Evolutionary conservation across 2,888 invertebrate species (phyloP).

Genomic region (Xanthostigma xanthostigma): DNA sequence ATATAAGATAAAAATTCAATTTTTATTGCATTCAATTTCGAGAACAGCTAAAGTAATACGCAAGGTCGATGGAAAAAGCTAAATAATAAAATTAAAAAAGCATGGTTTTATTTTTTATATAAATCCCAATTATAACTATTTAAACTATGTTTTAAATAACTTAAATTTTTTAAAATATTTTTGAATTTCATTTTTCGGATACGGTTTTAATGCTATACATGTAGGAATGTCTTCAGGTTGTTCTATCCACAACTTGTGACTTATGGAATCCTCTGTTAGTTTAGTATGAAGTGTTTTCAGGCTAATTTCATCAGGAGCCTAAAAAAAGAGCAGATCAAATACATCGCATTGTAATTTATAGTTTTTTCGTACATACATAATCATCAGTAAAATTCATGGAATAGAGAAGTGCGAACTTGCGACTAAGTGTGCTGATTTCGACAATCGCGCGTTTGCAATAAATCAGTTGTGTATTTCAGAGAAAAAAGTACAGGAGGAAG

Average conservation of each 20-base stretch:
- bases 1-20: too few species aligned
- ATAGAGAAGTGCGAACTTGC: too few species aligned
- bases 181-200: constrained; percentile 69
- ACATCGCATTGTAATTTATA: neutral
- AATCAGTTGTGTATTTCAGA: too few species aligned
- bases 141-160: constrained; percentile 41
- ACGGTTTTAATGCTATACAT: constrained; percentile 86
- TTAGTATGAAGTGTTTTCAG: constrained; percentile 51
- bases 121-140: neutral
- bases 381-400: too few species aligned
- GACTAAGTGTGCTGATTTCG: too few species aligned
- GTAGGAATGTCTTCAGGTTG: constrained; percentile 94
- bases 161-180: constrained; percentile 76
- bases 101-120: neutral
- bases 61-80: too few species aligned
- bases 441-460: too few species aligned
- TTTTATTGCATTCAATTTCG: too few species aligned
- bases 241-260: constrained; percentile 90
- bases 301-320: constrained; percentile 64
- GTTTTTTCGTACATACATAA: too few species aligned
- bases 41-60: too few species aligned
- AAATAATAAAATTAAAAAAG: too few species aligned
- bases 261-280: constrained; percentile 55
- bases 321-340: constrained; percentile 16
- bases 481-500: too few species aligned